A percentile compares a stretch with the other conserved stretches of the same genome.
Conservation (phyloP, 2,797 vertebrate genomes). For the Echeneis naucrates region DNA sequence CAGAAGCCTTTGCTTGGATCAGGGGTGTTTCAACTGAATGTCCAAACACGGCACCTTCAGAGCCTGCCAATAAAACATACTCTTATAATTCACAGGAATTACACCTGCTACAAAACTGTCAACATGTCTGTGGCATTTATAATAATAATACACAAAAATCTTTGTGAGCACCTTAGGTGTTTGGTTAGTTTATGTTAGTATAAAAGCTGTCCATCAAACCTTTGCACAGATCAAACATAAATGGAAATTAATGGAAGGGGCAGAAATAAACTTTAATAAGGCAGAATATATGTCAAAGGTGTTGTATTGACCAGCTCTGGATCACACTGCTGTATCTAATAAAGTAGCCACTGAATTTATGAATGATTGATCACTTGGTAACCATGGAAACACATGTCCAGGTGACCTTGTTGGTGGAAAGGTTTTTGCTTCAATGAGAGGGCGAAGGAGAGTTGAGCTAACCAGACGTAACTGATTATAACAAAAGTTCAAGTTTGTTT, state of each 20-base stretch:
- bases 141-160: too few relatives aligned
- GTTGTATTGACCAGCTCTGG: too few relatives aligned
- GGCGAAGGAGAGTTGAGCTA: too few relatives aligned
- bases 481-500: neutral
- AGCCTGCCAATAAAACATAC: constrained; percentile 77
- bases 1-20: constrained; percentile 88
- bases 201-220: constrained; percentile 2
- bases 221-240: neutral
- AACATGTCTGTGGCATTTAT: neutral
- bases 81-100: neutral
- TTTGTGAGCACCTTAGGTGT: neutral
- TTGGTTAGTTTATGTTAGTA: neutral
- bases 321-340: too few relatives aligned
- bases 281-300: too few relatives aligned
- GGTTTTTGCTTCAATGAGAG: neutral
- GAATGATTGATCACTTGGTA: neutral
- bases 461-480: too few relatives aligned
- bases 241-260: too few relatives aligned
- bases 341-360: neutral
- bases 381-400: neutral
- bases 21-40: constrained; percentile 93
- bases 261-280: too few relatives aligned
- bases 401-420: neutral
- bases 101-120: neutral
- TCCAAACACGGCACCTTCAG: constrained; percentile 91